These are phyloP conservation scores for Melieria picta DNA, from an alignment of 2,888 invertebrate species.

Conservation along the genomic window DNA sequence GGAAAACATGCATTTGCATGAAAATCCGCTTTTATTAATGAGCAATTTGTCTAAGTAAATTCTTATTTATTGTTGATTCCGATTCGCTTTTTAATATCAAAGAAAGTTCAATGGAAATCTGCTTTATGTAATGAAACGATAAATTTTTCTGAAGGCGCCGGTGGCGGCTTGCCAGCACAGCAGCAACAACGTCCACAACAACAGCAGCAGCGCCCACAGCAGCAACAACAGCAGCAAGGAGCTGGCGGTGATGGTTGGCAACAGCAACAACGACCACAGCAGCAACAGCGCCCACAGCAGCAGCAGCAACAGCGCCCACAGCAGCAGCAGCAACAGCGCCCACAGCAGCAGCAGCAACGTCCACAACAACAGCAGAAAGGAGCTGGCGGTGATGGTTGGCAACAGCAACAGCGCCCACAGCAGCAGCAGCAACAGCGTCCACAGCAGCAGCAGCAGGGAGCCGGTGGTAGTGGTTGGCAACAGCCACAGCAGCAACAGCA, in stretches of 20 bases:
- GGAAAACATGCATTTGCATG: too few species aligned
- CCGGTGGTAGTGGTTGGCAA: too few species aligned
- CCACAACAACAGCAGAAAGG: conserved; percentile 19
- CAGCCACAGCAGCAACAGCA: conserved; percentile 17
- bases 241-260: background rate
- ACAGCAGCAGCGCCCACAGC: conserved; percentile 7
- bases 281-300: conserved; percentile 22
- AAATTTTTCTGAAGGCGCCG: too few species aligned
- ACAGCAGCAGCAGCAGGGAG: conserved; percentile 31
- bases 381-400: background rate
- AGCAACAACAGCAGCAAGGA: conserved; percentile 9
- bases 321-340: conserved; percentile 20
- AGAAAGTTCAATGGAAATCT: too few species aligned
- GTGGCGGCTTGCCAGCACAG: background rate
- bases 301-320: conserved; percentile 16
- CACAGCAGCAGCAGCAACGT: conserved; percentile 12
- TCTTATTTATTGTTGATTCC: too few species aligned
- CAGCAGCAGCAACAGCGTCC: conserved; percentile 12
- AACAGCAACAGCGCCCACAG: conserved; percentile 28
- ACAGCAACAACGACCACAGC: conserved; percentile 16
- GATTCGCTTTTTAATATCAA: too few species aligned
- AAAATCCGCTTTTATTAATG: too few species aligned
- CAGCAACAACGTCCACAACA: background rate
- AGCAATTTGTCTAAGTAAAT: too few species aligned
- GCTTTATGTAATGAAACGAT: too few species aligned